Conservation (phyloP, 2,113 vertebrate genomes). For the Dasyprocta punctata region DNA sequence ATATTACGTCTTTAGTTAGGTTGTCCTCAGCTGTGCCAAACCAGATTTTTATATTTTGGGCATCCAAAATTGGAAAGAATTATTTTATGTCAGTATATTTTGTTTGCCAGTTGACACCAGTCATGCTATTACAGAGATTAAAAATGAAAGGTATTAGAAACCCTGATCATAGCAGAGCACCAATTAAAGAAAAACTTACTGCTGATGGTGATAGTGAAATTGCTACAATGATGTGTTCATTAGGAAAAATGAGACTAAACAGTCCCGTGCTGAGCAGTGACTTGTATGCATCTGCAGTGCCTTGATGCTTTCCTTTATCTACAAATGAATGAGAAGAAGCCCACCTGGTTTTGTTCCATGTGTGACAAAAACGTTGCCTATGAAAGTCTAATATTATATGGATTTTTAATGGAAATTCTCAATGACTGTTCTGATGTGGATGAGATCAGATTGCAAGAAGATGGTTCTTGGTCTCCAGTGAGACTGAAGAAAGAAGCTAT, state of each 20-base stretch:
- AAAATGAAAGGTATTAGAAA: conserved; percentile 98
- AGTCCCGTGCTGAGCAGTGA: neutral
- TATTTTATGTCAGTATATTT: conserved; percentile 98
- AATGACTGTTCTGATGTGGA: neutral
- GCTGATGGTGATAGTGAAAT: conserved; percentile 98
- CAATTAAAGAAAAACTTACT: conserved; percentile 98
- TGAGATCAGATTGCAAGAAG: neutral
- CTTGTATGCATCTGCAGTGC: neutral
- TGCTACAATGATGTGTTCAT: neutral
- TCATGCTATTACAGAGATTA: conserved; percentile 95
- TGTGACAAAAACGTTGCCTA: neutral
- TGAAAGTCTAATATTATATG: neutral
- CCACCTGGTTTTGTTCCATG: neutral
- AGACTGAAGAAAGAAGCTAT: neutral
- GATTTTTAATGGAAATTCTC: neutral
- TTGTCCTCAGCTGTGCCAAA: conserved; percentile 97
- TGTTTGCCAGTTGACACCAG: conserved; percentile 96
- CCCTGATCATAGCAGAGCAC: conserved; percentile 97
- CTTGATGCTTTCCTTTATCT: neutral
- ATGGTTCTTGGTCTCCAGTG: neutral
- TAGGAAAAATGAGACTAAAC: neutral
- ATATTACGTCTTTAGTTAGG: conserved; percentile 96
- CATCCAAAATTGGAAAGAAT: conserved; percentile 97
- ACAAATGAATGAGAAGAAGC: neutral
- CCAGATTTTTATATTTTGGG: conserved; percentile 97